Conservation (phyloP, 2,888 invertebrate genomes). For the Ptychoptera albimana region DNA sequence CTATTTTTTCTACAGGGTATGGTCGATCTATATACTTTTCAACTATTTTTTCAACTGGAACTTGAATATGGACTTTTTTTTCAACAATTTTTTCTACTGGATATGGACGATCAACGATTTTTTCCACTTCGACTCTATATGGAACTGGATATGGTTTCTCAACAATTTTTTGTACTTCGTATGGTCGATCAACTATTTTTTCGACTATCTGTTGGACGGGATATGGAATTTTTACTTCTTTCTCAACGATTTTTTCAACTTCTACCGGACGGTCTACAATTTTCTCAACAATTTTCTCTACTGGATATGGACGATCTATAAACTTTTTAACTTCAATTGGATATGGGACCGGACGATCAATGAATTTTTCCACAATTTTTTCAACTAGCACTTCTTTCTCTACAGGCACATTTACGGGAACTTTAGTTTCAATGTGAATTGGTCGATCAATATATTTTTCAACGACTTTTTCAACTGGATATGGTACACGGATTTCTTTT, state of each 20-base stretch:
- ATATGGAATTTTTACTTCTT: slow-evolving; percentile 37
- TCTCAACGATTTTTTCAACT: slow-evolving; percentile 36
- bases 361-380: slow-evolving; percentile 22
- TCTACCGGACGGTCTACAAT: slow-evolving; percentile 21
- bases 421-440: slow-evolving; percentile 28
- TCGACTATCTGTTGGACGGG: slow-evolving; percentile 29
- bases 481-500: slow-evolving; percentile 33
- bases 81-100: slow-evolving; percentile 35
- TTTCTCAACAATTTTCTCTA: slow-evolving; percentile 36
- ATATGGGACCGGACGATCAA: slow-evolving; percentile 21
- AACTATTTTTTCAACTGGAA: slow-evolving; percentile 32
- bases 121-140: slow-evolving; percentile 19
- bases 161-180: slow-evolving; percentile 27
- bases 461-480: slow-evolving; percentile 19
- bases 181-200: slow-evolving; percentile 25
- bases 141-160: slow-evolving; percentile 32
- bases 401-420: slow-evolving; percentile 13
- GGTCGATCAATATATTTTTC: slow-evolving; percentile 27
- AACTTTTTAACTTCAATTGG: slow-evolving; percentile 34
- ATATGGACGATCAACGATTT: slow-evolving; percentile 34
- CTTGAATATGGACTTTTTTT: slow-evolving; percentile 39
- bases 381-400: slow-evolving; percentile 10
- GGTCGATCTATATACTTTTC: slow-evolving; percentile 29
- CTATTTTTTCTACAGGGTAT: slow-evolving; percentile 32
- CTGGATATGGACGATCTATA: slow-evolving; percentile 33